Percentiles rank a stretch among this genome's conserved stretches.
Evolutionary conservation across 2,113 vertebrate species (phyloP).

Genomic region (Mobula hypostoma): DNA sequence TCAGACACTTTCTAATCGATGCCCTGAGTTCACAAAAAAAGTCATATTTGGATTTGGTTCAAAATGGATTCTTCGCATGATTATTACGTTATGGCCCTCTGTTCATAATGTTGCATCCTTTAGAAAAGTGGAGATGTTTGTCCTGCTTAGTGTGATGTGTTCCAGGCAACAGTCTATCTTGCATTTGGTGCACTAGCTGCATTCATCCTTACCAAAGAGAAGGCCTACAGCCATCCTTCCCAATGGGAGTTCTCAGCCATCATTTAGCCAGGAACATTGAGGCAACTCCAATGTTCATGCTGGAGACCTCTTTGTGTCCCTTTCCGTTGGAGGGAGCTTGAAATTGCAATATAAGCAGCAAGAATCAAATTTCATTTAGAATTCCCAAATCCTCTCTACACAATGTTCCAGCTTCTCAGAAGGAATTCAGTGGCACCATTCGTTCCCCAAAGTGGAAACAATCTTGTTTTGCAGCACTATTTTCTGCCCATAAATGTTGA

Average conservation of each 20-base stretch:
- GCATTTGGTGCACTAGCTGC: neutral
- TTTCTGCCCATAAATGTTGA: neutral
- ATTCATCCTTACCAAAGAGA: neutral
- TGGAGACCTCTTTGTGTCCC: neutral
- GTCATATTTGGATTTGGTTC: no score
- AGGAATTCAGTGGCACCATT: neutral
- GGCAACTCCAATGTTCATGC: neutral
- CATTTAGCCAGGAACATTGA: neutral
- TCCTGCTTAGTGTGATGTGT: no score
- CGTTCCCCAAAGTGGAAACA: neutral
- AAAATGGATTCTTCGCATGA: no score
- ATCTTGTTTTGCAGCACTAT: neutral
- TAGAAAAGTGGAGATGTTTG: no score
- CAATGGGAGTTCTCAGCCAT: neutral
- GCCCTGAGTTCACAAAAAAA: no score
- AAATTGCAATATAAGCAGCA: neutral
- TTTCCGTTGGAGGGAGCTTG: neutral
- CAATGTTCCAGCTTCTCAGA: neutral
- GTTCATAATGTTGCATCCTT: no score
- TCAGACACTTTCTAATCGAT: neutral
- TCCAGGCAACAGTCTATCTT: no score
- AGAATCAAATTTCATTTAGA: neutral
- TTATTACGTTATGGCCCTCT: no score
- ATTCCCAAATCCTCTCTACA: neutral
- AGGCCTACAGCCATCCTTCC: neutral